These are phyloP conservation scores for Drosophila guanche DNA, from an alignment of 1,140 invertebrate genomes.

Conservation along the genomic window DNA sequence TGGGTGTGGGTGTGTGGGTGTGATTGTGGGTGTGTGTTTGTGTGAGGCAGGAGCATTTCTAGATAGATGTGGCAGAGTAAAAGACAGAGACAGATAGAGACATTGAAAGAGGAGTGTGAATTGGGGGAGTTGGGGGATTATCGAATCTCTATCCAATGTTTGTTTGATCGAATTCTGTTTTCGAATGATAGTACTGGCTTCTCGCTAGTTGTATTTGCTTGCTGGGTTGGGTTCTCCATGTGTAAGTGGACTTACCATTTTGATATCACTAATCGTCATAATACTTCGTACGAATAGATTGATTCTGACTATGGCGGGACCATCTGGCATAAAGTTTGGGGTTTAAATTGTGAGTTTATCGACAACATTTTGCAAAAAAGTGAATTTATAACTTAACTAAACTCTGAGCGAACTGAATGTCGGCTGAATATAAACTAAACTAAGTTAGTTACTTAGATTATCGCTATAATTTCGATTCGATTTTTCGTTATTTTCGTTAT, in stretches of 20 bases:
- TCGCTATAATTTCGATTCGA: conserved; percentile 10
- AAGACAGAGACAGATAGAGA: conserved; percentile 20
- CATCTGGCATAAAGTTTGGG: conserved; percentile 88
- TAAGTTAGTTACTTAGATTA: conserved; percentile 39
- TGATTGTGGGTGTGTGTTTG: background rate
- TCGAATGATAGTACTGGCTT: conserved; percentile 16
- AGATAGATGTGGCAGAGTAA: conserved; percentile 37
- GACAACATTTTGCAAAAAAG: conserved; percentile 35
- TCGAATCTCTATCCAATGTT: conserved; percentile 29
- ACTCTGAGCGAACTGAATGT: conserved; percentile 8
- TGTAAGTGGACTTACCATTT: conserved; percentile 93
- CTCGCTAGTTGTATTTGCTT: conserved; percentile 4
- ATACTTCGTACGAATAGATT: conserved; percentile 98
- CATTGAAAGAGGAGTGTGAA: background rate
- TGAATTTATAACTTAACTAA: conserved; percentile 60
- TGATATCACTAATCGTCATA: conserved; percentile 98
- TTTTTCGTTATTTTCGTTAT: conserved; percentile 12
- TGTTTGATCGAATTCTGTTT: conserved; percentile 18
- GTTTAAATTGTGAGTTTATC: conserved; percentile 62
- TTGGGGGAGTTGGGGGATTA: conserved; percentile 6
- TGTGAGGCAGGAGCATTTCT: conserved; percentile 29
- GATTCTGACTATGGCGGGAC: conserved; percentile 95
- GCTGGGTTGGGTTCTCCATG: conserved; percentile 1
- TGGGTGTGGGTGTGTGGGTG: conserved; percentile 25
- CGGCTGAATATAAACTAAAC: conserved; percentile 33